Evolutionary conservation across 2,888 invertebrate genomes (phyloP), one percentile per base, ranked within the genome.

Genomic region (Elmis aenea): DNA sequence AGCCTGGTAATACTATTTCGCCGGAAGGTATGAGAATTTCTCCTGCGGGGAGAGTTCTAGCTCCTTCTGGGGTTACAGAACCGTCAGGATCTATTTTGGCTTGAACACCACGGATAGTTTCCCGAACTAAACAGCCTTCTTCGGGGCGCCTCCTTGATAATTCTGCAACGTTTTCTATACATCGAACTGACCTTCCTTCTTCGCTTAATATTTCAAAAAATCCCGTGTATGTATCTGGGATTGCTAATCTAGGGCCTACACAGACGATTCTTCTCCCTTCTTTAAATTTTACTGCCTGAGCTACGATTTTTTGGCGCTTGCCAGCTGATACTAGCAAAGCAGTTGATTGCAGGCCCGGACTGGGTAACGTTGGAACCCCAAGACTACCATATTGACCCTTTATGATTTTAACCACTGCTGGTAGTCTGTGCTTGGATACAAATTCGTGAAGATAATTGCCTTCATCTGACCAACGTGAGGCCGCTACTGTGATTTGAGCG

Each of bases 151-250:
- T 74, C 48, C 85, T 74, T 10, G 88, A 80, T 48, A 95, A 69
- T 67, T 93, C 92, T 43, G 79, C 73, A 1, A 94, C 92, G 45
- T 85, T 86, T 63, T 91, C 89, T 58, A 94, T 87, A 55, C 92
- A 89, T 45, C 89, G 76, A 5, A 92, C 90, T 13, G 92, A 87
- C 52, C 89, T 75, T 0, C 94, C 94, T 67, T 95, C 93, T 69
- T 95, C 94, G 61, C 92, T 93, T 16, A 95, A 72, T 30, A 95
- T 76, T 67, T 95, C 94, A 66, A 95, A 95, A 69, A 87, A 94
- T 5, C 95, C 95, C 49, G 84, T 76, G 66, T 92, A 94, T 1
- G 85, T 81, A 56, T 92, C 86, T 3, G 95, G 94, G 42, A 95
- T 91, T 31, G 90, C 85, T 46, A 94, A 76, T 59, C 91, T 78